These are phyloP conservation scores for Drosophila chauvacae DNA, from an alignment of 1,140 invertebrate species.

Conservation along the genomic window DNA sequence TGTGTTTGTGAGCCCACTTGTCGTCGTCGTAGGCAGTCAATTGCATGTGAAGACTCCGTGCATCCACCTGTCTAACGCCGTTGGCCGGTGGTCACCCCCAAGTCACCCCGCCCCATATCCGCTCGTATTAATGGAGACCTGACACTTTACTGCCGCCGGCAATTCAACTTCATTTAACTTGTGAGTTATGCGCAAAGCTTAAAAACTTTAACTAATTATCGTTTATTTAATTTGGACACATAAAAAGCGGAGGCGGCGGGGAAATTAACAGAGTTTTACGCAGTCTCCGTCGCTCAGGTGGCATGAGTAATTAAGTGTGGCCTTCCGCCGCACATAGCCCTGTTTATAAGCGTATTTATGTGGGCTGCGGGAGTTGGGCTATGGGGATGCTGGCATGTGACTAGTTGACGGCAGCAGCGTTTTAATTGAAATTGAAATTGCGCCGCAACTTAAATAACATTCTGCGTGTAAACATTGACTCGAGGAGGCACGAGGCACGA, in stretches of 20 bases:
- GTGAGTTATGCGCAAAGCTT: conserved; percentile 61
- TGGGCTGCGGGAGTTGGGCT: background rate
- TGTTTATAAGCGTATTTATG: conserved; percentile 22
- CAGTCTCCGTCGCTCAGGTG: conserved; percentile 66
- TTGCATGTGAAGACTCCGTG: conserved; percentile 43
- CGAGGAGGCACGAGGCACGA: conserved; percentile 30
- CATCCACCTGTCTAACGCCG: conserved; percentile 28
- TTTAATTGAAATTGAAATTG: conserved; percentile 83
- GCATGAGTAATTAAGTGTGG: conserved; percentile 76
- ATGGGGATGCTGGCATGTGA: conserved; percentile 19
- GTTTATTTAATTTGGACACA: conserved; percentile 70
- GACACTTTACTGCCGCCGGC: conserved; percentile 47
- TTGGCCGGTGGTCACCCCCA: conserved; percentile 19
- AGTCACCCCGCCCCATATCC: background rate
- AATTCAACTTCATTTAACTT: conserved; percentile 72
- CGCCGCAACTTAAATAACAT: conserved; percentile 78
- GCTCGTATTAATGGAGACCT: conserved; percentile 34
- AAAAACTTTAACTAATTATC: conserved; percentile 79
- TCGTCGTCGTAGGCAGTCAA: conserved; percentile 45
- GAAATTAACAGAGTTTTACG: conserved; percentile 39
- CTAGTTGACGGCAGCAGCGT: conserved; percentile 60
- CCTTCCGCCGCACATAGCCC: conserved; percentile 4
- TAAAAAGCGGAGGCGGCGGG: conserved; percentile 22
- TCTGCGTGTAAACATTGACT: conserved; percentile 73
- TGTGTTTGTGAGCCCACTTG: conserved; percentile 13